Evolutionary conservation across 2,888 invertebrate genomes (phyloP), one percentile per base, ranked within the genome.

Genomic region (Chaetogeoica ovagalla): DNA sequence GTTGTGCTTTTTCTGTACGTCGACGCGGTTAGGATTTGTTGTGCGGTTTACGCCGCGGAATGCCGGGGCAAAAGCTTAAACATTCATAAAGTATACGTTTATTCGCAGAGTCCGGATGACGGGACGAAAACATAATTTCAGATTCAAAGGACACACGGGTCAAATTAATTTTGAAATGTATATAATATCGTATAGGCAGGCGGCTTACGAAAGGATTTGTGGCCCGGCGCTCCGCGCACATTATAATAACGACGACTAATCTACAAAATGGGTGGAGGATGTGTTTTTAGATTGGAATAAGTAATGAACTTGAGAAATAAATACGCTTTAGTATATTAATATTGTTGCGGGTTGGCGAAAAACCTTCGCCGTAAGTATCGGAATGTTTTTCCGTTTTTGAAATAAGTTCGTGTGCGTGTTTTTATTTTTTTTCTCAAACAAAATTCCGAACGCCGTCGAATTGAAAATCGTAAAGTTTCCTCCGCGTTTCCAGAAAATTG

Each of bases 81-180:
- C 23, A 55, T 77, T 77, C 55, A 55, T 77, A 76, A 76, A 70
- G 77, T 70, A 30, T 30, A 60, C 70, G 70, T 77, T 79, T 71
- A 43, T 70, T 62, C 19, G n/a, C 52, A 52, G 60, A 48, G 76
- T n/a, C 15, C 48, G 68, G 43, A 76, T 37, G 66, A 57, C 57
- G 75, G 75, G 68, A 59, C 60, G 69, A 69, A 68, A 69, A 68
- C 68, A 37, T 76, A 76, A 76, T 76, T 76, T 60, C 37, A 62
- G 52, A 62, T 69, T 79, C 71, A 63, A 79, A 79, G 79, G 77
- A 70, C 60, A 70, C 60, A 52, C 21, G 70, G 71, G 63, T 79
- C 59, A 71, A 71, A 71, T 79, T 79, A 79, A 79, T 79, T 79
- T 79, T 70, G 79, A 79, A 71, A 70, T 48, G 57, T 23, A 23